phyloP scores from a whole-genome alignment of 2,888 invertebrate species.

The Mesorhabditis sp. region DNA sequence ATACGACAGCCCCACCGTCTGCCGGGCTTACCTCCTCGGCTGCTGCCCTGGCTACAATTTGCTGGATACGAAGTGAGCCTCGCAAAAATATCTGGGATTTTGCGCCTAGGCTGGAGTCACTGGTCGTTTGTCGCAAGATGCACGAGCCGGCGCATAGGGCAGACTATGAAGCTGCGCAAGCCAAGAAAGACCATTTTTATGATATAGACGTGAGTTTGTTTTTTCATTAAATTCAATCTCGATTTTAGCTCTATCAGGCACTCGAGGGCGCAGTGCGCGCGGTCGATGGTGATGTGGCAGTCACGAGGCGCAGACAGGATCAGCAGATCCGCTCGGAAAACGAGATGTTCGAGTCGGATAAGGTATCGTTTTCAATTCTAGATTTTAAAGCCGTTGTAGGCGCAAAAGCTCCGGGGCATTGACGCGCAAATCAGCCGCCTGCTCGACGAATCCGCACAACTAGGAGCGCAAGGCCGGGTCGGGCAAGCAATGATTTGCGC shows the following conservation, averaged over 20 bases:
- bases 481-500: too few species aligned
- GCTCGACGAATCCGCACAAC: too few species aligned
- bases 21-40: slow-evolving; percentile 95
- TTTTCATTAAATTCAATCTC: slow-evolving; percentile 3
- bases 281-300: slow-evolving; percentile 49
- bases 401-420: too few species aligned
- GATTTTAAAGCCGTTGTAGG: too few species aligned
- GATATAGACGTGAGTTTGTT: slow-evolving; percentile 74
- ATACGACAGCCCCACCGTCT: slow-evolving; percentile 67
- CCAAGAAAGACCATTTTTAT: slow-evolving; percentile 86
- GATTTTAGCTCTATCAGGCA: slow-evolving; percentile 45
- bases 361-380: too few species aligned
- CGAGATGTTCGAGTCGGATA: too few species aligned
- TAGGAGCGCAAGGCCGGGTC: too few species aligned
- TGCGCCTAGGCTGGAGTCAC: slow-evolving; percentile 17
- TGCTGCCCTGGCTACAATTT: slow-evolving; percentile 75
- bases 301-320: slow-evolving; percentile 21
- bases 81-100: too few species aligned
- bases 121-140: slow-evolving; percentile 78
- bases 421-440: too few species aligned
- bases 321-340: too few species aligned
- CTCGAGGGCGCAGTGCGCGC: slow-evolving; percentile 43
- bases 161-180: slow-evolving; percentile 85
- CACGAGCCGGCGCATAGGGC: slow-evolving; percentile 97
- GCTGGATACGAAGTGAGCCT: too few species aligned